A percentile compares a stretch with the other conserved stretches of the same genome.
phyloP scores from a whole-genome alignment of 1,140 invertebrate species.

The Penaeus chinensis region DNA sequence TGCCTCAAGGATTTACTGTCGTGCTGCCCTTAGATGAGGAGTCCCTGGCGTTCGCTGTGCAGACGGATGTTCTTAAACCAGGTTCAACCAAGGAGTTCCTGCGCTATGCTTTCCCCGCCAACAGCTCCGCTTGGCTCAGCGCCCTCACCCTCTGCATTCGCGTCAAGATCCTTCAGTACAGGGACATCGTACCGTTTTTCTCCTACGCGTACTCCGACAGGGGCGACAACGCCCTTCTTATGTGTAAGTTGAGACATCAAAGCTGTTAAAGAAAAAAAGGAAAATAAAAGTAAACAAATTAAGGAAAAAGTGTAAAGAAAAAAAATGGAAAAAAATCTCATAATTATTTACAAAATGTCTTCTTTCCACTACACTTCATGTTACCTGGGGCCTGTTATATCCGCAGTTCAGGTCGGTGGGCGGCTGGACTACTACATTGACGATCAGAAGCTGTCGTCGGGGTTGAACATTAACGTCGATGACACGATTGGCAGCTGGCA shows the following conservation, averaged over 20 bases:
- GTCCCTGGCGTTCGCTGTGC: background rate
- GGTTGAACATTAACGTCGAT: background rate
- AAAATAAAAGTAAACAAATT: background rate
- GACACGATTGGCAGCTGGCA: background rate
- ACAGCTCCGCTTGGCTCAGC: background rate
- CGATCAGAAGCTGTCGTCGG: background rate
- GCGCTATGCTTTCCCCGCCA: background rate
- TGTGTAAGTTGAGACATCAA: background rate
- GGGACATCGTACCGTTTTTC: background rate
- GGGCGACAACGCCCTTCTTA: background rate
- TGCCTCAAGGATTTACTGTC: background rate
- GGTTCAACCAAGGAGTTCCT: background rate
- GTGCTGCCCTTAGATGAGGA: background rate
- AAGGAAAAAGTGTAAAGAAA: background rate
- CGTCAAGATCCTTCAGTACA: background rate
- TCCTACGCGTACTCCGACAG: conserved; percentile 1
- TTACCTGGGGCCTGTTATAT: no score
- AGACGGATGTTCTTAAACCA: background rate
- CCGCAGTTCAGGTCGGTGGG: background rate
- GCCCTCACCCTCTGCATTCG: conserved; percentile 1
- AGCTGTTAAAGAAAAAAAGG: background rate
- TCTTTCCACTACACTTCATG: no score
- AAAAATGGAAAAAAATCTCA: no score
- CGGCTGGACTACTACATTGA: background rate
- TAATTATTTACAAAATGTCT: no score